phyloP scores from a whole-genome alignment of 2,888 invertebrate species.

The Dermolepida albohirtum region DNA sequence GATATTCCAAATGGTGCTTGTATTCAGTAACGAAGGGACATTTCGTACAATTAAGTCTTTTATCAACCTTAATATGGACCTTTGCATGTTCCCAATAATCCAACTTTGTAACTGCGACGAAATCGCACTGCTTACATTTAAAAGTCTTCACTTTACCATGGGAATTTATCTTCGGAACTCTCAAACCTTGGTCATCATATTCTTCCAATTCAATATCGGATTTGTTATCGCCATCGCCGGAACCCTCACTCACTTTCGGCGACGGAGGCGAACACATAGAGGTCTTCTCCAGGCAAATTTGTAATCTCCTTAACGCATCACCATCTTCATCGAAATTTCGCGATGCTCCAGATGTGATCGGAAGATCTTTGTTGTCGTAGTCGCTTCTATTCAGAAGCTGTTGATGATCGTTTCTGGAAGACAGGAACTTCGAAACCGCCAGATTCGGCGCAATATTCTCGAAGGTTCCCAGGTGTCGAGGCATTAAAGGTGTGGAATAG shows the following conservation, averaged over 20 bases:
- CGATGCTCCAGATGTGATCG: conserved; percentile 45
- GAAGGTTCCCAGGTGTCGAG: conserved; percentile 53
- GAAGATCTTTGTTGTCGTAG: too few species aligned
- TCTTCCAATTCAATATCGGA: conserved; percentile 67
- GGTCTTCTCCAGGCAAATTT: conserved; percentile 60
- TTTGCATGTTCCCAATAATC: conserved; percentile 95
- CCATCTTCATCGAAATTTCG: conserved; percentile 32
- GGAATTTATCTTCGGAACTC: conserved; percentile 76
- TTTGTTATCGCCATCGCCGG: conserved; percentile 66
- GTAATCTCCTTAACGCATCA: conserved; percentile 60
- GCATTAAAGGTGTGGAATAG: conserved; percentile 42
- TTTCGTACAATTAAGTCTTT: conserved; percentile 71
- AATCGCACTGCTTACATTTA: conserved; percentile 93
- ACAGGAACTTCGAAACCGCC: conserved; percentile 70
- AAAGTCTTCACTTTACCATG: conserved; percentile 89
- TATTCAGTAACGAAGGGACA: conserved; percentile 95
- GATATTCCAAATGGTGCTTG: conserved; percentile 83
- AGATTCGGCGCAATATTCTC: conserved; percentile 52
- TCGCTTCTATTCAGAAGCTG: too few species aligned
- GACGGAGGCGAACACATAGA: conserved; percentile 51
- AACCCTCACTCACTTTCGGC: conserved; percentile 56
- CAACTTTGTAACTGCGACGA: conserved; percentile 85
- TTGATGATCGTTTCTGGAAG: conserved; percentile 56
- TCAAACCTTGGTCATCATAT: conserved; percentile 71
- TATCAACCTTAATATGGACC: conserved; percentile 93